These are phyloP conservation scores for Gymnoscopelus microlampas DNA, from an alignment of 2,797 vertebrate genomes.

Conservation along the genomic window DNA sequence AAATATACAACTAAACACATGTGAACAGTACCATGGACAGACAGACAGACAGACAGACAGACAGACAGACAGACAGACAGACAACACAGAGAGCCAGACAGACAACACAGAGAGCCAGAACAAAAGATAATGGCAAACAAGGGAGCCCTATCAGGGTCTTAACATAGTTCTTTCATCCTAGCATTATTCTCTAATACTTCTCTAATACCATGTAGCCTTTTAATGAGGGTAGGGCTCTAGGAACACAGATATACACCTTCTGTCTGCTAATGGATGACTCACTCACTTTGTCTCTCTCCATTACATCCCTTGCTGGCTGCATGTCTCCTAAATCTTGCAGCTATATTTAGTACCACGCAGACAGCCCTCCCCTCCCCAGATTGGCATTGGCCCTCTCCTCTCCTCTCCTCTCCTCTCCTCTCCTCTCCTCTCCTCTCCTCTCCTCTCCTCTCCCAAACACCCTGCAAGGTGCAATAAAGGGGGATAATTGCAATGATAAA, in stretches of 20 bases:
- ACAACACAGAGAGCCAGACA: not conserved
- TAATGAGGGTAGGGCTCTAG: constrained; percentile 14
- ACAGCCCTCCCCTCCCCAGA: constrained; percentile 58
- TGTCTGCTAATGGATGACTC: constrained; percentile 63
- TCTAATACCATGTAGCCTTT: constrained; percentile 7
- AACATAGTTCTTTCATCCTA: not conserved
- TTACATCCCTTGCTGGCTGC: constrained; percentile 30
- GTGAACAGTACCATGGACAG: not conserved
- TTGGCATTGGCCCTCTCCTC: constrained; percentile 68
- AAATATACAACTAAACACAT: too few species aligned
- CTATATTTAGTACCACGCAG: constrained; percentile 84
- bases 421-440: constrained; percentile 59
- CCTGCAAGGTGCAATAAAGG: too few species aligned
- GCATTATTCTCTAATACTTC: constrained; percentile 2
- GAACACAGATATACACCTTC: constrained; percentile 34
- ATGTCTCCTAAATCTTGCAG: constrained; percentile 76
- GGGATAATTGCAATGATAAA: too few species aligned
- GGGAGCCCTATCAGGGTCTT: not conserved
- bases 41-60: not conserved
- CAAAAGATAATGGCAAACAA: not conserved
- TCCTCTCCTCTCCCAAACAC: constrained; percentile 24
- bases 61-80: not conserved
- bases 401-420: constrained; percentile 43
- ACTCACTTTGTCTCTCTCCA: constrained; percentile 37
- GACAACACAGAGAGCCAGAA: not conserved